Evolutionary conservation across 2,797 vertebrate genomes (phyloP).

Genomic region (Danio tinwini): DNA sequence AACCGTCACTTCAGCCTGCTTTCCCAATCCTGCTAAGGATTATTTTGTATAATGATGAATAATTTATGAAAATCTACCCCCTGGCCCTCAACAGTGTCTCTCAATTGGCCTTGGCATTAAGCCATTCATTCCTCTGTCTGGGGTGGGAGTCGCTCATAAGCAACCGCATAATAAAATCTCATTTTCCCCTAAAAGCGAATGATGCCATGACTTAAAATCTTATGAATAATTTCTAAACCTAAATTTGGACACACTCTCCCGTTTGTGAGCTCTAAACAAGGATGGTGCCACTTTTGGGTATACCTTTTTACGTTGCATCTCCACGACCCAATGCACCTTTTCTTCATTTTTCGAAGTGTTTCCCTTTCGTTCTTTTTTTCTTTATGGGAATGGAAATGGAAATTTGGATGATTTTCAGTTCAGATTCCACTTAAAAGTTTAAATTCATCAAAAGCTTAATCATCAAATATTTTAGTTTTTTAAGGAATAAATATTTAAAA

Average conservation of each 20-base stretch:
- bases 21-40: conserved; percentile 73
- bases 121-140: conserved; percentile 76
- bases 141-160: conserved; percentile 69
- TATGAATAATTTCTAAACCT: conserved; percentile 75
- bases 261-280: conserved; percentile 51
- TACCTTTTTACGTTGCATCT: conserved; percentile 29
- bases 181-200: conserved; percentile 76
- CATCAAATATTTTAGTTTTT: background rate
- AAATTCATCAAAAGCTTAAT: background rate
- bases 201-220: conserved; percentile 76
- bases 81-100: conserved; percentile 74
- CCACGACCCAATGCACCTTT: background rate
- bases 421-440: background rate
- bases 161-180: conserved; percentile 78
- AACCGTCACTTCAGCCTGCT: conserved; percentile 61
- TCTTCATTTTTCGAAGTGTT: background rate
- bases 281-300: conserved; percentile 27
- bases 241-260: conserved; percentile 66
- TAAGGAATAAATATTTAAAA: background rate
- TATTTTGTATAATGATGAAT: conserved; percentile 83
- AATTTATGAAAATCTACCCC: conserved; percentile 82
- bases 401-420: background rate
- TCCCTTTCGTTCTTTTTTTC: background rate
- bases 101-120: conserved; percentile 83
- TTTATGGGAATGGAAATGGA: background rate